phyloP scores from a whole-genome alignment of 2,888 invertebrate genomes.

The Notodonta ziczac region DNA sequence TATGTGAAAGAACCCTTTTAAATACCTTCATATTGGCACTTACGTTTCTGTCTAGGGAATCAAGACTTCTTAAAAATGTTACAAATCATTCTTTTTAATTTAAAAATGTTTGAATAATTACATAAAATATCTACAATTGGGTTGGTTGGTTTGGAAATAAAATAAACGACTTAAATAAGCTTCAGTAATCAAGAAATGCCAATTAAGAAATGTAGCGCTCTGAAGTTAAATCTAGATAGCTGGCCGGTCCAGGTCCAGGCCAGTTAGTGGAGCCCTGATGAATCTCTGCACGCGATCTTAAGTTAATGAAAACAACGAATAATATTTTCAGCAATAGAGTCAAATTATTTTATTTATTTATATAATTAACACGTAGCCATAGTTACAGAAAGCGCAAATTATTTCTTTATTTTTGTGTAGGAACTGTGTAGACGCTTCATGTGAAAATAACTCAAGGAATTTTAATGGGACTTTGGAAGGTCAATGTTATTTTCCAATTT shows the following conservation, averaged over 20 bases:
- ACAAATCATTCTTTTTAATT: neutral
- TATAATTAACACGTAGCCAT: no score
- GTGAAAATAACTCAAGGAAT: no score
- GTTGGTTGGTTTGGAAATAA: conserved; percentile 3
- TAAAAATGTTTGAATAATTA: neutral
- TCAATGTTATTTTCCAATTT: no score
- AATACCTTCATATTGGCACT: conserved; percentile 6
- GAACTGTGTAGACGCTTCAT: no score
- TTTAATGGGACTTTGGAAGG: no score
- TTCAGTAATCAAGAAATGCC: conserved; percentile 60
- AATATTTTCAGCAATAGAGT: no score
- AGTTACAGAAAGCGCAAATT: no score
- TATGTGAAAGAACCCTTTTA: conserved; percentile 34
- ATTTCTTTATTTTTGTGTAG: no score
- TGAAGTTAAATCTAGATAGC: conserved; percentile 69
- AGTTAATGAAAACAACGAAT: neutral
- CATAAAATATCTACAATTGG: neutral
- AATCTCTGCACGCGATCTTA: conserved; percentile 69
- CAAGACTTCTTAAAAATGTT: neutral
- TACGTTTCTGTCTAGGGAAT: neutral
- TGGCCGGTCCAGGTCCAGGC: conserved; percentile 34
- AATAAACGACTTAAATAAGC: conserved; percentile 31
- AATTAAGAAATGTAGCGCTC: conserved; percentile 67
- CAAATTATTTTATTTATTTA: no score
- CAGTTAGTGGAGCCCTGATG: conserved; percentile 45